Evolutionary conservation across 2,113 vertebrate species (phyloP).

Genomic region (Ageneiosus marmoratus): DNA sequence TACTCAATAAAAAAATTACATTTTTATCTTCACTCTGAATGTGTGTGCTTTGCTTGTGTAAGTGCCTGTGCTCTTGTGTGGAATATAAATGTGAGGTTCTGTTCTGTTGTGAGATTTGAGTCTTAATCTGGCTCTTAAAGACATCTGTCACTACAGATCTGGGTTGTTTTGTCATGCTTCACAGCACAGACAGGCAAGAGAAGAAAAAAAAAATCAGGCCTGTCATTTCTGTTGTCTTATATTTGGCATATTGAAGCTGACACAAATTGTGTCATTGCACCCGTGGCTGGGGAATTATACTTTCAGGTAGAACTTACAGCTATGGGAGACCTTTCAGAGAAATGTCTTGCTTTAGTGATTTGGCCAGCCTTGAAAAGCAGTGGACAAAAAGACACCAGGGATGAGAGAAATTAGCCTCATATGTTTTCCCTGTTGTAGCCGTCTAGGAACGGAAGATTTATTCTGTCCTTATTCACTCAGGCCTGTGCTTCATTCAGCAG

Average conservation of each 20-base stretch:
- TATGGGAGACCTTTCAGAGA: conserved; percentile 60
- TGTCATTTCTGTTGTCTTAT: conserved; percentile 75
- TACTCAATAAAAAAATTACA: conserved; percentile 35
- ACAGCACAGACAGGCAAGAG: conserved; percentile 66
- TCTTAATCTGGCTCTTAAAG: conserved; percentile 81
- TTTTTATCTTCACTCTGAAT: neutral
- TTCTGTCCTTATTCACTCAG: conserved; percentile 29
- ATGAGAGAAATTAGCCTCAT: conserved; percentile 35
- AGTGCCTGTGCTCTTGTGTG: conserved; percentile 46
- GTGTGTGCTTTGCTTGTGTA: conserved; percentile 11
- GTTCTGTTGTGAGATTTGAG: conserved; percentile 70
- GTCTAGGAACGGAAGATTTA: conserved; percentile 25
- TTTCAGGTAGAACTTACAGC: conserved; percentile 73
- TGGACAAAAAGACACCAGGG: conserved; percentile 46
- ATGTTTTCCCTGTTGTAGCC: conserved; percentile 34
- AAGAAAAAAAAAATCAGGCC: conserved; percentile 63
- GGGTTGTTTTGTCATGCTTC: conserved; percentile 80
- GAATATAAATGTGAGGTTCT: conserved; percentile 63
- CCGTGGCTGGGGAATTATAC: conserved; percentile 68
- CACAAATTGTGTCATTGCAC: conserved; percentile 74
- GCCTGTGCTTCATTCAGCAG: conserved; percentile 21
- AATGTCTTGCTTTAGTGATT: conserved; percentile 58
- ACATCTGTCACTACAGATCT: conserved; percentile 81
- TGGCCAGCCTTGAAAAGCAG: conserved; percentile 59
- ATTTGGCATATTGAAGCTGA: conserved; percentile 75